These are phyloP conservation scores for Drosophila sechellia DNA, from an alignment of 1,140 invertebrate species.

Conservation along the genomic window DNA sequence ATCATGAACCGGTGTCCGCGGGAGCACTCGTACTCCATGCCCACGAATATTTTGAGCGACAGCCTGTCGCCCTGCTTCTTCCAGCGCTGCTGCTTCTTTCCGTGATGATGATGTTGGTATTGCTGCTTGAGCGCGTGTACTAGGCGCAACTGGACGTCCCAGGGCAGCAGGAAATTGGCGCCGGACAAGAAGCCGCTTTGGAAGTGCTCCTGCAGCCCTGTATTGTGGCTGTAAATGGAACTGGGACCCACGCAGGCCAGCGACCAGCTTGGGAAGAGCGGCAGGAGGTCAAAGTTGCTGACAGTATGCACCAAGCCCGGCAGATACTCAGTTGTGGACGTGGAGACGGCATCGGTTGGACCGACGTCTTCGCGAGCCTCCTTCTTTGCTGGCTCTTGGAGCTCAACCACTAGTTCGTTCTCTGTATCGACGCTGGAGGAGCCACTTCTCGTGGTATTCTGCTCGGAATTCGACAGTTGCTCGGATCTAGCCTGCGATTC, in stretches of 20 bases:
- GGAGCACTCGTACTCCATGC: constrained; percentile 98
- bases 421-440: constrained; percentile 45
- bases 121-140: constrained; percentile 63
- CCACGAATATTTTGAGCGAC: constrained; percentile 97
- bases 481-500: constrained; percentile 37
- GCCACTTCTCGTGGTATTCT: constrained; percentile 33
- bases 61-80: constrained; percentile 85
- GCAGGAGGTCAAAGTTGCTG: constrained; percentile 91
- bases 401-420: constrained; percentile 73
- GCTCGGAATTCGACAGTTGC: constrained; percentile 17
- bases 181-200: constrained; percentile 94
- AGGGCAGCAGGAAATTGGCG: constrained; percentile 96
- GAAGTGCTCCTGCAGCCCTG: constrained; percentile 90
- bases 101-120: constrained; percentile 38
- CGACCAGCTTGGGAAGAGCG: constrained; percentile 97
- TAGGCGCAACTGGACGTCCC: constrained; percentile 94
- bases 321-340: constrained; percentile 94
- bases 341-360: constrained; percentile 79
- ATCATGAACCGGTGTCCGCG: constrained; percentile 97
- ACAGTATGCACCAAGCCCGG: constrained; percentile 94
- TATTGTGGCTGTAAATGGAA: constrained; percentile 95
- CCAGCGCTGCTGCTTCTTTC: constrained; percentile 65
- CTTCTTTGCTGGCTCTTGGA: constrained; percentile 52
- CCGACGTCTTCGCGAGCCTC: constrained; percentile 6
- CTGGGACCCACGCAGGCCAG: constrained; percentile 95